Percentiles rank a stretch among this genome's conserved stretches.
Evolutionary conservation across 2,113 vertebrate genomes (phyloP).

Genomic region (Athene noctua): DNA sequence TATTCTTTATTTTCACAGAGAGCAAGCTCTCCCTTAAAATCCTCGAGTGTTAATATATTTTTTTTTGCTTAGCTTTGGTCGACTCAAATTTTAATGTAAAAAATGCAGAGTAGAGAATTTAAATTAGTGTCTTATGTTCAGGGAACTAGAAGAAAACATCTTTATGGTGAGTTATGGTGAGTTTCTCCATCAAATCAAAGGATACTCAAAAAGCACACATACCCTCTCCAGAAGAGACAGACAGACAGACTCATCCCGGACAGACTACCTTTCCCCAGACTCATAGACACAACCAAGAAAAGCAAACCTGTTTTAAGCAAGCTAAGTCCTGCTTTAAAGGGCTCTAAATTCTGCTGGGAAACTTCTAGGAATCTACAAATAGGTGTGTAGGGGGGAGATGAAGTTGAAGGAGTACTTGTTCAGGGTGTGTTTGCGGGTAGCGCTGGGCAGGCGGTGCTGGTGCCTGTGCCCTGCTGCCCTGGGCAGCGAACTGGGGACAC

Average conservation of each 20-base stretch:
- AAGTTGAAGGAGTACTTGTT: neutral
- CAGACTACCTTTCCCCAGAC: neutral
- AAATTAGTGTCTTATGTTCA: neutral
- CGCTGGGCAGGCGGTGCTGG: neutral
- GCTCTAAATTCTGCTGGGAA: neutral
- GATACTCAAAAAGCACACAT: neutral
- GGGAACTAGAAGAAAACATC: neutral
- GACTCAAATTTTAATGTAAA: neutral
- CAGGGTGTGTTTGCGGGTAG: neutral
- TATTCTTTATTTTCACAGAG: neutral
- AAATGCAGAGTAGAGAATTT: neutral
- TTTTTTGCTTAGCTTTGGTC: neutral
- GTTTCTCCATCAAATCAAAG: neutral
- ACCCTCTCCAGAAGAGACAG: neutral
- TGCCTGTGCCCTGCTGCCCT: neutral
- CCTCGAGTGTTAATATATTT: neutral
- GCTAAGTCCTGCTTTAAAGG: neutral
- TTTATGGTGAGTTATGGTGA: neutral
- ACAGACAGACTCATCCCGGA: neutral
- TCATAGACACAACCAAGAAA: neutral
- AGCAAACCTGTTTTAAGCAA: neutral
- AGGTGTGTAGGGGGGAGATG: too few species aligned
- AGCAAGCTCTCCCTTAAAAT: neutral
- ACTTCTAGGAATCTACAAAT: neutral
- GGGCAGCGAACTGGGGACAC: neutral